A percentile compares a stretch with the other conserved stretches of the same genome.
These are phyloP conservation scores for Bemisia tabaci DNA, from an alignment of 1,140 invertebrate species.

Conservation along the genomic window DNA sequence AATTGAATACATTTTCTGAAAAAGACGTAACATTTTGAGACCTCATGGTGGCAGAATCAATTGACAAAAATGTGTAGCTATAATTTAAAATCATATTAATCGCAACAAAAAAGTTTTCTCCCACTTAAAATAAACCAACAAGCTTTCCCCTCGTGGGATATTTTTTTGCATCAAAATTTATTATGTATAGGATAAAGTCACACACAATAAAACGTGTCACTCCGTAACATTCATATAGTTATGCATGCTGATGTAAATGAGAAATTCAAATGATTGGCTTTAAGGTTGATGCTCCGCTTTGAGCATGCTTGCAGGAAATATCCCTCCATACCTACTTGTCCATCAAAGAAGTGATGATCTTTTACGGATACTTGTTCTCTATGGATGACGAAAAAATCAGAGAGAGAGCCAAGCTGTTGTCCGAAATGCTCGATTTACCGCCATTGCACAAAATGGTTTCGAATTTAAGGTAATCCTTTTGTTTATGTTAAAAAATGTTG, in stretches of 20 bases:
- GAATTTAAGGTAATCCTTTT: slow-evolving; percentile 16
- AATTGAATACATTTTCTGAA: too few species aligned
- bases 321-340: slow-evolving; percentile 78
- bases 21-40: too few species aligned
- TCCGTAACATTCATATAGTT: slow-evolving; percentile 28
- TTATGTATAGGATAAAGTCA: too few species aligned
- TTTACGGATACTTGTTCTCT: slow-evolving; percentile 75
- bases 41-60: too few species aligned
- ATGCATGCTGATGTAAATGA: slow-evolving; percentile 22
- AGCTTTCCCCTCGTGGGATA: too few species aligned
- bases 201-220: too few species aligned
- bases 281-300: slow-evolving; percentile 7
- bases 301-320: slow-evolving; percentile 46
- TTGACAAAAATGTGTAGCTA: too few species aligned
- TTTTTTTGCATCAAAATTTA: too few species aligned
- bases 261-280: neutral
- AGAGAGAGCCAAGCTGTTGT: slow-evolving; percentile 49
- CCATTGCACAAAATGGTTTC: slow-evolving; percentile 34
- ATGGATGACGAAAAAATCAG: slow-evolving; percentile 50
- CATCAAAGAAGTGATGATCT: slow-evolving; percentile 66
- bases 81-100: too few species aligned
- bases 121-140: too few species aligned
- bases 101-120: too few species aligned
- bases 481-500: too few species aligned
- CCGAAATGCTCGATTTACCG: slow-evolving; percentile 57